phyloP scores from a whole-genome alignment of 2,797 vertebrate genomes.

The Phataginus tricuspis region DNA sequence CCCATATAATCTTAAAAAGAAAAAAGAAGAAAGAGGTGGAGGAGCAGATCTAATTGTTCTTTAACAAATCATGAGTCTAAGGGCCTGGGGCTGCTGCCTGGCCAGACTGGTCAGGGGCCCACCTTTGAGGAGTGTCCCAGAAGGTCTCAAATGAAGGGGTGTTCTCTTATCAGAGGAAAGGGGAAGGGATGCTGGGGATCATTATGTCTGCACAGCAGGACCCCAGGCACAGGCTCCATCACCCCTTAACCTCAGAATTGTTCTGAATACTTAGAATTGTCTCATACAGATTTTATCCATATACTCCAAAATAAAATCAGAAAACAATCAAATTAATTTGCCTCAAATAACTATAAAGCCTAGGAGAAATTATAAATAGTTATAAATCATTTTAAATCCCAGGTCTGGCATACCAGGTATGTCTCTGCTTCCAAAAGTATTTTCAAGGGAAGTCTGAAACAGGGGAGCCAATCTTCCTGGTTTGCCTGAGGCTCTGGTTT shows the following conservation, averaged over 20 bases:
- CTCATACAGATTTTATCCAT: not conserved
- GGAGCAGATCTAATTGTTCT: not conserved
- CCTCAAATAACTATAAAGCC: not conserved
- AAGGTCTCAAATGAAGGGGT: not conserved
- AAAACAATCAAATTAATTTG: not conserved
- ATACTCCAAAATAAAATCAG: slow-evolving; percentile 7
- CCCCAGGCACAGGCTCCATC: not conserved
- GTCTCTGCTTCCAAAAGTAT: not conserved
- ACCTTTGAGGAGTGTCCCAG: not conserved
- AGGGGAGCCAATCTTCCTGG: not conserved
- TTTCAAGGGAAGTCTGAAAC: slow-evolving; percentile 5
- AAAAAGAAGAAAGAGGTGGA: not conserved
- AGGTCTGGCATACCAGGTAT: not conserved
- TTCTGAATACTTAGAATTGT: not conserved
- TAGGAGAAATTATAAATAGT: not conserved
- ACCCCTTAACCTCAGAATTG: not conserved
- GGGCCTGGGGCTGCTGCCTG: not conserved
- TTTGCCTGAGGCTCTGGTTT: not conserved
- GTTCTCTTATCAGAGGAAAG: not conserved
- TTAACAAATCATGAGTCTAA: not conserved
- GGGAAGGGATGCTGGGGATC: not conserved
- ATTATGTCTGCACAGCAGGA: not conserved
- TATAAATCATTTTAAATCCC: not conserved
- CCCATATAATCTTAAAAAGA: not conserved
- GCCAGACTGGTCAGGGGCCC: not conserved